Evolutionary conservation across 1,140 invertebrate genomes (phyloP), one percentile per base, ranked within the genome.

Genomic region (Lycorma delicatula): DNA sequence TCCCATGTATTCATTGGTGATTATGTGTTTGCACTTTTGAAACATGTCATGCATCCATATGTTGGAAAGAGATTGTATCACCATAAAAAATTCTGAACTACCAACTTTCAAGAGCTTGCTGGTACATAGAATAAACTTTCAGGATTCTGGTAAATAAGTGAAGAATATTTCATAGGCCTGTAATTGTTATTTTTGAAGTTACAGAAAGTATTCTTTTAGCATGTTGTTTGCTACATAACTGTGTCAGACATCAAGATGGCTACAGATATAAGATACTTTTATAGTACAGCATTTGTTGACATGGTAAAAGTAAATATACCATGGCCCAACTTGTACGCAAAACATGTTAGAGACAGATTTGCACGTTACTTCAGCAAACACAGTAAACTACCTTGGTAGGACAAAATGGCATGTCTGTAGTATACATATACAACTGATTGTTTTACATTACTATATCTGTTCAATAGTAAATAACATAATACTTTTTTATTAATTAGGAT

Each of bases 101-200:
- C n/a, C n/a, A n/a, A n/a, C n/a, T n/a, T n/a, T n/a, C n/a, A n/a
- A n/a, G n/a, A n/a, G n/a, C n/a, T n/a, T n/a, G n/a, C n/a, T n/a
- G n/a, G n/a, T 64, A 67, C 6, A 60, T 72, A 7, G 72, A 75
- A 58, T 72, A 73, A 62, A 63, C 64, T 16, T 74, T 74, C 65
- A 70, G 71, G 4, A 70, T 72, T 49, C 26, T 56, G 41, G 61
- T 70, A n/a, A 71, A 71, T 54, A 71, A 69, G 61, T 72, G 67
- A 68, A 38, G 69, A 60, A 67, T 72, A 53, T 67, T 71, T 54
- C 69, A 72, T 56, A 22, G 64, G 41, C 62, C 71, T 13, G 34
- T 71, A 12, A 66, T 71, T 65, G 64, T 69, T 5, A 50, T 52
- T 22, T 31, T 57, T 18, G 61, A 66, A 26, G 65, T 69, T 49